Evolutionary conservation across 2,797 vertebrate species (phyloP).

Genomic region (Danio aesculapii): DNA sequence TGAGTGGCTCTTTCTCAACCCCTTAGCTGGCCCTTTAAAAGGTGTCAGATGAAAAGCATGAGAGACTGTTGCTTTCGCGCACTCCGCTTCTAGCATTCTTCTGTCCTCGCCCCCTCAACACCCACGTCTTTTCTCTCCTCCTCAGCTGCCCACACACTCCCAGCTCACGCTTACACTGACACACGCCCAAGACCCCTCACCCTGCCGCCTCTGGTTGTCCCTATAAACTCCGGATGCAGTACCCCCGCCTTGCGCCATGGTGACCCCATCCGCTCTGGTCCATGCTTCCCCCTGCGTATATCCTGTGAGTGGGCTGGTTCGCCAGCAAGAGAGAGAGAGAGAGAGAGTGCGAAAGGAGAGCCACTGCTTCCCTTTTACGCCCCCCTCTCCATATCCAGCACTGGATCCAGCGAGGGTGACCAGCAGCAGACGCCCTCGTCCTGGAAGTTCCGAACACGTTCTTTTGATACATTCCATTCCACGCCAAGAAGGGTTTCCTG

Average conservation of each 20-base stretch:
- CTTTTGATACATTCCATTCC: conserved; percentile 86
- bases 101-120: conserved; percentile 61
- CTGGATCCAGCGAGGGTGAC: conserved; percentile 15
- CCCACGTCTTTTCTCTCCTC: conserved; percentile 60
- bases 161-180: conserved; percentile 56
- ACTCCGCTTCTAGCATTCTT: conserved; percentile 60
- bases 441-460: conserved; percentile 81
- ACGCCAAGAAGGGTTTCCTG: conserved; percentile 83
- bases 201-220: conserved; percentile 55
- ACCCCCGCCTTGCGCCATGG: conserved; percentile 62
- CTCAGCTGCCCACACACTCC: conserved; percentile 71
- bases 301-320: conserved; percentile 75
- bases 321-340: conserved; percentile 45
- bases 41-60: conserved; percentile 79
- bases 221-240: conserved; percentile 78
- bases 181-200: conserved; percentile 42
- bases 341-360: conserved; percentile 50
- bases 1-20: conserved; percentile 62
- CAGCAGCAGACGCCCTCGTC: conserved; percentile 76
- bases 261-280: conserved; percentile 74
- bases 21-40: conserved; percentile 74
- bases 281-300: conserved; percentile 61
- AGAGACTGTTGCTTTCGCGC: conserved; percentile 69
- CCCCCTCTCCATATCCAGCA: conserved; percentile 46
- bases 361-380: conserved; percentile 70